Percentiles rank a stretch among this genome's conserved stretches.
Conservation (phyloP, 2,113 vertebrate genomes). For the Balaenoptera acutorostrata region DNA sequence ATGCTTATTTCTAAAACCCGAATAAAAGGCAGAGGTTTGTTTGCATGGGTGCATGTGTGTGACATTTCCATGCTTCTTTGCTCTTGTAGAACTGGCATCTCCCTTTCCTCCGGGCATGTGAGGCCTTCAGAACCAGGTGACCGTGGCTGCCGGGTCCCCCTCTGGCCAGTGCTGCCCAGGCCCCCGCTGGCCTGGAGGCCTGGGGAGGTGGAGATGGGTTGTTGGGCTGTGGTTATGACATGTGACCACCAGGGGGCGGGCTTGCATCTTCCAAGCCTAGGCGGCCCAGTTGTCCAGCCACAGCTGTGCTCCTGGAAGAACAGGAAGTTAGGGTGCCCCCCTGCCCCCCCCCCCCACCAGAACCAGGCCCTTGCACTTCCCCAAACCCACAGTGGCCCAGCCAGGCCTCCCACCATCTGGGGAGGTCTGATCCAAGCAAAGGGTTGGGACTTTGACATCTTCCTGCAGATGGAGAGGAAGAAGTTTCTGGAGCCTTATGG, state of each 20-base stretch:
- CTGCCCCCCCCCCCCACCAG: background rate
- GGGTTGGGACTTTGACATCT: background rate
- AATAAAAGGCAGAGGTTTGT: background rate
- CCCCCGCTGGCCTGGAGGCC: background rate
- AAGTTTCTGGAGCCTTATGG: background rate
- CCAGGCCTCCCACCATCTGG: background rate
- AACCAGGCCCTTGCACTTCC: background rate
- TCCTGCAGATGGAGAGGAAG: background rate
- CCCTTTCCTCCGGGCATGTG: background rate
- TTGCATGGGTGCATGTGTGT: background rate
- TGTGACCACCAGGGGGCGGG: conserved; percentile 20
- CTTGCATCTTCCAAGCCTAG: background rate
- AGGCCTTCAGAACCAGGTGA: background rate
- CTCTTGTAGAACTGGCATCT: background rate
- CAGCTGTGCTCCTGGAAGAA: background rate
- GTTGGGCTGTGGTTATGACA: background rate
- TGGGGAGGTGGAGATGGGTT: background rate
- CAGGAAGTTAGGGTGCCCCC: background rate
- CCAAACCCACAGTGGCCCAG: background rate
- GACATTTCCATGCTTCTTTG: background rate
- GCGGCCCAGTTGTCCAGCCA: background rate
- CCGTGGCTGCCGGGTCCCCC: background rate
- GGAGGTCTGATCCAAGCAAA: background rate
- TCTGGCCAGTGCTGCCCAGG: fast-evolving
- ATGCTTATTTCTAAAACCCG: background rate